Base-by-base conservation (phyloP, 2,888 invertebrate species). In the Ennomos erosarius region DNA sequence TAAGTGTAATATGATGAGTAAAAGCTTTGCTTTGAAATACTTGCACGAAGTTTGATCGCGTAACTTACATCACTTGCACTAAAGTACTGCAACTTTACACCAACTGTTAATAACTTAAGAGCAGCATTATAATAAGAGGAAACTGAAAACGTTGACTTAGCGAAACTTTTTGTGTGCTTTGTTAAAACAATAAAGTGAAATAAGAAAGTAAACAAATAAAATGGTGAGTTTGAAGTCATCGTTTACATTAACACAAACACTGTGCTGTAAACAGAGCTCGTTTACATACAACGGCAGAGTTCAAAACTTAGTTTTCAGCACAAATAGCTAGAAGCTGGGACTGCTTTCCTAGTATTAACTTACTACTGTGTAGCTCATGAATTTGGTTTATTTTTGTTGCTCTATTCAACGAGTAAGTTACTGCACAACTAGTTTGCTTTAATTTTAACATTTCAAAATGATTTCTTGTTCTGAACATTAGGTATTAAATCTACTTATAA, bases 231-330 rank as follows among this genome's bases (percentile, higher is more conserved):
- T 74, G 63, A 73, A 84, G 79, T 84, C 85, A 85, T 85, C 84
- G 85, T 82, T 86, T 85, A 80, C 79, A 79, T 82, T 84, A 76
- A 73, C 79, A 82, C 74, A 81, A 81, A 79, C 79, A 77, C 72
- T 81, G 74, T 65, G 73, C 68, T 67, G 78, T 75, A 83, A 85
- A 85, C 82, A 81, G 70, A 70, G 70, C 66, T 33, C 75, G 81
- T 76, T 81, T 76, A 78, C 80, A 76, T 74, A 73, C 69, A 68
- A 71, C 73, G 71, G 63, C 69, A 61, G 67, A 82, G 82, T 84
- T 79, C 73, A 74, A 77, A 84, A 85, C 82, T 85, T 81, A 81
- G 79, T 81, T 82, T 78, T 66, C 65, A 67, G 73, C 71, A 66
- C 76, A 77, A 75, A 76, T 71, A 76, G 75, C 73, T 74, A 64